Base-by-base conservation (phyloP, 1,140 invertebrate species). In the Drosophila punjabiensis region DNA sequence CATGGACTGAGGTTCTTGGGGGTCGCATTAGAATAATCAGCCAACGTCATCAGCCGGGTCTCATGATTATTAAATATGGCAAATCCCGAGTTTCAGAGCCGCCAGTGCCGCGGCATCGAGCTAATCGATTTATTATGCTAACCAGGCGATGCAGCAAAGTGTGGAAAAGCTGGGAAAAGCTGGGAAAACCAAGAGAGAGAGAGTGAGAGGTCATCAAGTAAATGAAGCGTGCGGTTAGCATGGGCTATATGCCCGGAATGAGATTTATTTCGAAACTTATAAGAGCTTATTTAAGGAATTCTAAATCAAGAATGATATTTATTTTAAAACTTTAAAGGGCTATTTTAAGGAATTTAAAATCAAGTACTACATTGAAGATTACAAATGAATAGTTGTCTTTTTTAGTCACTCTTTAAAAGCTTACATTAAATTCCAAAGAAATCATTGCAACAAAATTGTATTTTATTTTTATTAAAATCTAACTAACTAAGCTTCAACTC, bases 101-200 rank as follows among this genome's bases (percentile, higher is more conserved):
- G 32, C 37, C 59, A 48, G 39, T 0, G 9, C 6, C 30, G 55
- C 62, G 73, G 45, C 62, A 67, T 67, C 35, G 58, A 80, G 86
- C 87, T 90, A 86, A 90, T 90, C 86, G 86, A 90, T 90, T 90
- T 90, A 90, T 90, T 90, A 90, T 90, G 82, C 86, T 86, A 90
- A 90, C 87, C 86, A 86, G 82, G 76, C 82, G 86, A 82, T 82
- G 87, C 82, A 86, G 86, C 67, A 85, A 90, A 89, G 81, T 89
- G 75, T 76, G 69, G 63, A 70, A 69, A 67, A 78, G 52, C 56
- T 62, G 73, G 48, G 39, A 45, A 28, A 56, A 39, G 28, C 37
- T 63, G 41, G 28, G 8, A 43, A 56, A 55, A 52, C 18, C 32
- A n/a, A 50, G 39, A 62, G 33, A 50, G 50, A n/a, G 6, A 16